Evolutionary conservation across 2,797 vertebrate species (phyloP), one percentile per base, ranked within the genome.

Genomic region (Thalassophryne amazonica): DNA sequence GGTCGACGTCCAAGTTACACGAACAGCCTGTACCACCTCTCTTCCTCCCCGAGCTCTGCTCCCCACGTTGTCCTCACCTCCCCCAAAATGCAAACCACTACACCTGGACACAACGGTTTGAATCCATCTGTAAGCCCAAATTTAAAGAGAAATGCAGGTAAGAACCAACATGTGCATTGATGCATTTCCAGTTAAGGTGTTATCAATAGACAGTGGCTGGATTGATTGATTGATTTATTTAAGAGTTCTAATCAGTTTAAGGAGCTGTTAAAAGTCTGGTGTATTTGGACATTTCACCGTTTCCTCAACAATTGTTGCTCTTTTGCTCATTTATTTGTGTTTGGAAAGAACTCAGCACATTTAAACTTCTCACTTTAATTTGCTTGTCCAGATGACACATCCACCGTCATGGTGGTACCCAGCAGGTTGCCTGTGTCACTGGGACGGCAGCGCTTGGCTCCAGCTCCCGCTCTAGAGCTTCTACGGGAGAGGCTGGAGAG

Each of bases 1-100:
- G 95, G 95, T 15, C 89, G 96, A 2, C 91, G 95, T 60, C 94
- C 95, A 55, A 93, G 93, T 82, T 98, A 97, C 87, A 95, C 93
- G 76, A 95, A 89, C 68, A 92, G 91, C 17, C 70, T 98, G 20
- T 96, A 96, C 51, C 88, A 90, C 77, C 98, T 93, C 80, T 94
- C 94, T 7, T 75, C 86, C 12, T 88, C 88, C 17, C 84, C 83
- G 0, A 50, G 90, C 0, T 86, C 90, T 2, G 70, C 86, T 17
- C 82, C 91, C 0, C 88, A 93, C 12, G 78, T 7, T 23, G 86
- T 95, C 24, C 89, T 96, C 22, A 87, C 94, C 2, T 85, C 94
- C 11, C 91, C 94, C 51, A 93, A 92, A 55, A 88, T 97, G 72
- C 94, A 93, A 8, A 84, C 90, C 6, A 66, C 91, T 20, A 68